phyloP scores from a whole-genome alignment of 2,888 invertebrate genomes.

The Emmelina monodactyla region DNA sequence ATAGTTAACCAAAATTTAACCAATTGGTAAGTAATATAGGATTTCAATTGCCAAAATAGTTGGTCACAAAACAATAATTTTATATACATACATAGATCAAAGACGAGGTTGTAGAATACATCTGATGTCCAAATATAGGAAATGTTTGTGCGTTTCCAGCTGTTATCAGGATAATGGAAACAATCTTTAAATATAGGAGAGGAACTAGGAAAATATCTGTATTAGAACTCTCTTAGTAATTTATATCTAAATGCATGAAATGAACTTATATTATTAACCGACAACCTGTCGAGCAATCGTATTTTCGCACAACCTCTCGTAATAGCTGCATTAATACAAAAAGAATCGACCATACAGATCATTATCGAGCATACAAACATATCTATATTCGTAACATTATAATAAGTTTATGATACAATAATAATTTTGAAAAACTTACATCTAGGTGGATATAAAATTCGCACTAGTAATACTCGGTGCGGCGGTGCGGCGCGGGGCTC shows the following conservation, averaged over 20 bases:
- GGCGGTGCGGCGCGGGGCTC: slow-evolving; percentile 14
- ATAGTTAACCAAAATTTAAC: no score
- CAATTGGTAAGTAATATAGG: no score
- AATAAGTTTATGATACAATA: slow-evolving; percentile 48
- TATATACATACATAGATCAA: no score
- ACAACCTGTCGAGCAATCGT: slow-evolving; percentile 17
- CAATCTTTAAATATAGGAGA: not conserved
- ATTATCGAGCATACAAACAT: slow-evolving; percentile 29
- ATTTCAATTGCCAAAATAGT: no score
- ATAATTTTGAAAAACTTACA: slow-evolving; percentile 59
- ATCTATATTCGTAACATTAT: slow-evolving; percentile 15
- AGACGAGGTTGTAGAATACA: no score
- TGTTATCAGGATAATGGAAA: no score
- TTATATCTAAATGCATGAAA: not conserved
- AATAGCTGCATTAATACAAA: slow-evolving; percentile 31
- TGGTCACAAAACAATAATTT: no score
- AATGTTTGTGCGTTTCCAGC: not conserved
- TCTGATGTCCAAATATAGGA: no score
- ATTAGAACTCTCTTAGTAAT: not conserved
- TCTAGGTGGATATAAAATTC: slow-evolving; percentile 58
- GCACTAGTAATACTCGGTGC: slow-evolving; percentile 53
- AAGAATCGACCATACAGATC: slow-evolving; percentile 28
- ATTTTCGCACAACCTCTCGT: slow-evolving; percentile 45
- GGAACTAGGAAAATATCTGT: slow-evolving; percentile 1
- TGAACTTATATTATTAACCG: not conserved